Evolutionary conservation across 2,888 invertebrate genomes (phyloP).

Genomic region (Nesidiocoris tenuis): DNA sequence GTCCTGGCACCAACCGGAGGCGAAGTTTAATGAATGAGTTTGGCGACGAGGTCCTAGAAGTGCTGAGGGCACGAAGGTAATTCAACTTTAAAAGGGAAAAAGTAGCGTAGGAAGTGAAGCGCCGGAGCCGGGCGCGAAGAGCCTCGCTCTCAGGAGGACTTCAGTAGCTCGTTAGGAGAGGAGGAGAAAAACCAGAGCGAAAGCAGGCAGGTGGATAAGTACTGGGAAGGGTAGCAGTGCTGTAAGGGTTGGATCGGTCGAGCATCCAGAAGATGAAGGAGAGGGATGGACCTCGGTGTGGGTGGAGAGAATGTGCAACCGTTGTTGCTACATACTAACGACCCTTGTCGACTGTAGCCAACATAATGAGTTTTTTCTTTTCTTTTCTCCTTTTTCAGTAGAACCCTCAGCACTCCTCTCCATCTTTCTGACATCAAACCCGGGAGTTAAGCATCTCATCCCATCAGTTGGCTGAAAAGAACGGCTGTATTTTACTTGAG

Average conservation of each 20-base stretch:
- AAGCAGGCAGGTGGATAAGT: neutral
- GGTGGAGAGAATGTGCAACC: slow-evolving; percentile 16
- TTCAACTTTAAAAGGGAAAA: slow-evolving; percentile 19
- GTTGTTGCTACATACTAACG: slow-evolving; percentile 33
- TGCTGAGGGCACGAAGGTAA: slow-evolving; percentile 1
- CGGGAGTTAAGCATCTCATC: neutral
- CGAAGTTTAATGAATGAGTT: slow-evolving; percentile 15
- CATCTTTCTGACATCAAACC: neutral
- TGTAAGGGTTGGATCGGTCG: neutral
- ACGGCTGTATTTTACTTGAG: neutral
- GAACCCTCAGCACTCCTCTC: neutral
- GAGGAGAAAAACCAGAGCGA: neutral
- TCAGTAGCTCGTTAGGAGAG: slow-evolving; percentile 29
- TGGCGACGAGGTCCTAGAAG: neutral
- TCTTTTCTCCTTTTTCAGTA: neutral
- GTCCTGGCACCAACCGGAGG: no score
- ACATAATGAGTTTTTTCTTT: slow-evolving; percentile 27
- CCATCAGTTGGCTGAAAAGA: neutral
- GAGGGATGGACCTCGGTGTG: neutral
- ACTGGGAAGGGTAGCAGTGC: neutral
- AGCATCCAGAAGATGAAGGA: neutral
- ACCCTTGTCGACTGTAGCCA: slow-evolving; percentile 24
- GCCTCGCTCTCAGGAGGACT: no score
- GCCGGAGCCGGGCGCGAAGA: no score
- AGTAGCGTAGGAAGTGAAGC: no score